These are phyloP conservation scores for Plectropomus leopardus DNA, from an alignment of 2,113 vertebrate genomes.

Conservation along the genomic window DNA sequence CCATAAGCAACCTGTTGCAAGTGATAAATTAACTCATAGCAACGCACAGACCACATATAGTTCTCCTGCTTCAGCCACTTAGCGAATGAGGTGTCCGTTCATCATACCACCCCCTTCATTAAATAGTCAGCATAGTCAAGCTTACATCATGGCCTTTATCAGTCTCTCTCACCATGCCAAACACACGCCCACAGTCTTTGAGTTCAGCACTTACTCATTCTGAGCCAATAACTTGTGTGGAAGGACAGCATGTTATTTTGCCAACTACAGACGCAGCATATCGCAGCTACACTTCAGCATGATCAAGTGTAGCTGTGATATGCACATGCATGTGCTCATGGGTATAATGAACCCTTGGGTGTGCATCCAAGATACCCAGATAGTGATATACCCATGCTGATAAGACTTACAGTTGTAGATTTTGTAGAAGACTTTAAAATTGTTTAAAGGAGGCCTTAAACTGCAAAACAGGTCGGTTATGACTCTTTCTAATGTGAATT, in stretches of 20 bases:
- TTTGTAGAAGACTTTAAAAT: no score
- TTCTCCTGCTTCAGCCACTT: constrained; percentile 18
- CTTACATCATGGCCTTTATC: constrained; percentile 73
- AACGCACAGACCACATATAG: constrained; percentile 2
- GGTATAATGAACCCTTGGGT: constrained; percentile 5
- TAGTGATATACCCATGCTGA: neutral
- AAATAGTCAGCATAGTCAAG: constrained; percentile 54
- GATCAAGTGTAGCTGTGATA: constrained; percentile 54
- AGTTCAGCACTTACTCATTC: constrained; percentile 75
- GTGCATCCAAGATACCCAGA: constrained; percentile 9
- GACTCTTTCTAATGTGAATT: no score
- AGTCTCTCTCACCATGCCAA: constrained; percentile 60
- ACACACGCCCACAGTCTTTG: constrained; percentile 67
- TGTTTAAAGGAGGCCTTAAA: no score
- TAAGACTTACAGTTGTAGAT: neutral
- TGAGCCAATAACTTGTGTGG: constrained; percentile 60
- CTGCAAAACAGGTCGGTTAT: no score
- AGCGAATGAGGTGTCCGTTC: constrained; percentile 14
- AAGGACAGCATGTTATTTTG: constrained; percentile 58
- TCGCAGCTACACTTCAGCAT: constrained; percentile 55
- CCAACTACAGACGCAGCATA: constrained; percentile 64
- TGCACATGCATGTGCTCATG: constrained; percentile 32
- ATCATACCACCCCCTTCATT: constrained; percentile 41
- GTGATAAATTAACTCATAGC: neutral
- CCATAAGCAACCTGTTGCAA: neutral